Percentiles rank a stretch among this genome's conserved stretches.
phyloP scores from a whole-genome alignment of 2,797 vertebrate species.

The Centroberyx gerrardi region DNA sequence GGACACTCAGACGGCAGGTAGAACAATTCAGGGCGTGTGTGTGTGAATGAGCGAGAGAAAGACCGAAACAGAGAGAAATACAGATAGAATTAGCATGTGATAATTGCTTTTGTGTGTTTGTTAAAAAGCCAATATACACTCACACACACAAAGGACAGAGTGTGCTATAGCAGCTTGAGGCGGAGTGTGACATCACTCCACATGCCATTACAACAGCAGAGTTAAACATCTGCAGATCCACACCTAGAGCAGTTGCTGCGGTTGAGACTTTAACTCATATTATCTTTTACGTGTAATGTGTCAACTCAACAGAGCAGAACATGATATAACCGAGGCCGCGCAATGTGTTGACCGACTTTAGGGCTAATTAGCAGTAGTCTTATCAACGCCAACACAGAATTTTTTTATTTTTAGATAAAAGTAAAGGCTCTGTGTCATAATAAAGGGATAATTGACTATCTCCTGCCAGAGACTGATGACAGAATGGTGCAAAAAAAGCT shows the following conservation, averaged over 20 bases:
- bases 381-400: not conserved
- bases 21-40: not conserved
- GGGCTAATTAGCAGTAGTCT: not conserved
- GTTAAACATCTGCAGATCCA: slow-evolving; percentile 66
- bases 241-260: slow-evolving; percentile 40
- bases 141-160: slow-evolving; percentile 34
- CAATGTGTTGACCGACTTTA: slow-evolving; percentile 4
- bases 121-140: not conserved
- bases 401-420: not conserved
- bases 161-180: slow-evolving; percentile 38
- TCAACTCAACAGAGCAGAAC: slow-evolving; percentile 20
- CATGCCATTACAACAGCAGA: slow-evolving; percentile 52
- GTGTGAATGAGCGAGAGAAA: not conserved
- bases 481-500: too few relatives aligned
- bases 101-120: slow-evolving; percentile 30
- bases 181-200: slow-evolving; percentile 66
- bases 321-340: not conserved
- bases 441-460: not conserved
- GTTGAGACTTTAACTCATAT: slow-evolving; percentile 32
- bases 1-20: not conserved
- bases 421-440: not conserved
- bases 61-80: too few relatives aligned
- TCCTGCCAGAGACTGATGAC: too few relatives aligned
- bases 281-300: slow-evolving; percentile 10
- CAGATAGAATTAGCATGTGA: slow-evolving; percentile 19